Evolutionary conservation across 2,113 vertebrate species (phyloP).

Genomic region (Cynopterus brachyotis): DNA sequence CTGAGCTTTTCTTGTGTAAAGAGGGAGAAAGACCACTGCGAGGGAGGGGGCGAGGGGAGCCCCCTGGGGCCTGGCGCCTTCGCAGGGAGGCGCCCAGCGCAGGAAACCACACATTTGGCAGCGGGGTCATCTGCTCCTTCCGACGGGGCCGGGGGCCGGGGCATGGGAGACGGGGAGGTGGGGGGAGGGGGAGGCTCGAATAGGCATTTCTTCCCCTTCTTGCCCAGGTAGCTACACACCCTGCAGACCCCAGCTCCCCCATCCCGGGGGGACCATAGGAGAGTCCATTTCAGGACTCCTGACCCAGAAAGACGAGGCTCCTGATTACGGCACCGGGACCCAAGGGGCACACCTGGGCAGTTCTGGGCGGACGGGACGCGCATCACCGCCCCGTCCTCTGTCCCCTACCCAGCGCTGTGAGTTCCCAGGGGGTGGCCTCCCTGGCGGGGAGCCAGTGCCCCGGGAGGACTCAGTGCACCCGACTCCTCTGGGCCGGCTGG

Average conservation of each 20-base stretch:
- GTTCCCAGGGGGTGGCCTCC: neutral
- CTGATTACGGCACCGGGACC: accelerated
- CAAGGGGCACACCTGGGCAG: neutral
- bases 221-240: too few relatives aligned
- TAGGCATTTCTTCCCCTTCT: neutral
- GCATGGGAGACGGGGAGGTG: neutral
- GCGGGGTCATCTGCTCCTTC: accelerated
- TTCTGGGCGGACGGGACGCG: accelerated
- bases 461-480: accelerated
- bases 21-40: neutral
- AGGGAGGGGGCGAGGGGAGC: neutral
- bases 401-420: accelerated
- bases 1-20: neutral
- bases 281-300: neutral
- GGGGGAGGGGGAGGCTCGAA: neutral
- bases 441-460: accelerated
- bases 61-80: too few relatives aligned
- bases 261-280: accelerated
- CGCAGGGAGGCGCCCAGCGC: neutral
- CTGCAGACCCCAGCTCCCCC: neutral
- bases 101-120: neutral
- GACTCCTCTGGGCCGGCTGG: accelerated
- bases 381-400: neutral
- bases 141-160: neutral
- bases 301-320: neutral